Conservation (phyloP, 37 sponge, comb jelly and placozoan genomes). For the Tethya wilhelma region DNA sequence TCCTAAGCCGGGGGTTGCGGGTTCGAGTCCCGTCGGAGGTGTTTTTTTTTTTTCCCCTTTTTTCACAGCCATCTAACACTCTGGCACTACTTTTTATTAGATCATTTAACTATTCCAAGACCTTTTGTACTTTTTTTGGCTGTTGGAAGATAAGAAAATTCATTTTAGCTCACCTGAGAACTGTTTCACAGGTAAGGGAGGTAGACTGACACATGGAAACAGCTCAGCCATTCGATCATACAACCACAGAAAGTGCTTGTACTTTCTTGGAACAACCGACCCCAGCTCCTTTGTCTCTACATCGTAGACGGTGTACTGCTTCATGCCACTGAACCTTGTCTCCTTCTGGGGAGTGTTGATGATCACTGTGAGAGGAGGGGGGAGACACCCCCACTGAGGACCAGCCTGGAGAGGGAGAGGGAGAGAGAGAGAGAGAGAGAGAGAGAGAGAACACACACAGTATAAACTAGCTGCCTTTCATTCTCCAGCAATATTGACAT, state of each 20-base stretch:
- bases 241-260: conserved; percentile 84
- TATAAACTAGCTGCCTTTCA: too few species aligned
- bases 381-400: conserved; percentile 60
- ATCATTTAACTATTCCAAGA: background rate
- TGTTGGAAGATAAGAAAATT: too few species aligned
- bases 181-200: conserved; percentile 86
- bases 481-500: too few species aligned
- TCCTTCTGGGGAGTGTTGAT: conserved; percentile 18
- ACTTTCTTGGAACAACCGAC: conserved; percentile 59
- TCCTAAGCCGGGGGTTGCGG: conserved; percentile 99
- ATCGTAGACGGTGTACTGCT: conserved; percentile 44
- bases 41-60: conserved; percentile 72
- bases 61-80: background rate
- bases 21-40: conserved; percentile 99
- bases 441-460: background rate
- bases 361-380: conserved; percentile 31
- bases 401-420: conserved; percentile 48
- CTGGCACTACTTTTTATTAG: background rate
- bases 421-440: background rate
- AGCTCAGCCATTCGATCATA: conserved; percentile 80
- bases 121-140: conserved; percentile 10
- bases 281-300: conserved; percentile 68
- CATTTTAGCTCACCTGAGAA: conserved; percentile 45
- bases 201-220: conserved; percentile 81
- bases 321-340: conserved; percentile 43